These are phyloP conservation scores for Semnornis frantzii DNA, from an alignment of 2,113 vertebrate species.

Conservation along the genomic window DNA sequence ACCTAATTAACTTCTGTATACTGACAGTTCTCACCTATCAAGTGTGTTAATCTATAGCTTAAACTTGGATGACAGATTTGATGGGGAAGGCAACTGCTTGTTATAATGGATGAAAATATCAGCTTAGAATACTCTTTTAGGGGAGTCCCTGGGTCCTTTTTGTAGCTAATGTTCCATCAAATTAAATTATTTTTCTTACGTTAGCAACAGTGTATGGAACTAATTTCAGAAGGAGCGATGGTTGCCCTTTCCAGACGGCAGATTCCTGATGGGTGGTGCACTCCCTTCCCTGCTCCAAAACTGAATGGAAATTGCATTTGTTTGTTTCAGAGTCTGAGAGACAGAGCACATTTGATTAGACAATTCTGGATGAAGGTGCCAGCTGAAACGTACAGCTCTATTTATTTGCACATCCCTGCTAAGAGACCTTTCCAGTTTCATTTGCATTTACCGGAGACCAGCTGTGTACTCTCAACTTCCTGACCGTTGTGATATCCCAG, in stretches of 20 bases:
- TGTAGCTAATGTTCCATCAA: background rate
- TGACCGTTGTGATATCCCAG: background rate
- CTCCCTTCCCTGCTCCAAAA: background rate
- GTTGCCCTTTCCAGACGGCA: background rate
- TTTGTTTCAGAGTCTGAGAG: background rate
- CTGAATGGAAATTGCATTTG: background rate
- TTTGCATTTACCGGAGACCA: background rate
- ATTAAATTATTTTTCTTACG: background rate
- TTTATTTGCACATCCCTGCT: background rate
- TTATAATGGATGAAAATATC: background rate
- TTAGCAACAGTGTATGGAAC: background rate
- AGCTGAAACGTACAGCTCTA: background rate
- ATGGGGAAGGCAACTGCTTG: background rate
- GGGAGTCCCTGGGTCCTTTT: background rate
- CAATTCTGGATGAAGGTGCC: background rate
- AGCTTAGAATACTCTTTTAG: background rate
- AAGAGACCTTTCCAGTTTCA: background rate
- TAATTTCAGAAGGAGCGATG: background rate
- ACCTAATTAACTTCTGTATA: background rate
- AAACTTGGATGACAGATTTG: background rate
- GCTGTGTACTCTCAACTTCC: background rate
- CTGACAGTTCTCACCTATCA: background rate
- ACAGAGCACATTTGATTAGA: background rate
- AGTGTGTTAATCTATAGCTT: background rate
- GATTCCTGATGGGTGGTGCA: background rate